A percentile compares a stretch with the other conserved stretches of the same genome.
Conservation (phyloP, 2,797 vertebrate species). For the Prionace glauca region DNA sequence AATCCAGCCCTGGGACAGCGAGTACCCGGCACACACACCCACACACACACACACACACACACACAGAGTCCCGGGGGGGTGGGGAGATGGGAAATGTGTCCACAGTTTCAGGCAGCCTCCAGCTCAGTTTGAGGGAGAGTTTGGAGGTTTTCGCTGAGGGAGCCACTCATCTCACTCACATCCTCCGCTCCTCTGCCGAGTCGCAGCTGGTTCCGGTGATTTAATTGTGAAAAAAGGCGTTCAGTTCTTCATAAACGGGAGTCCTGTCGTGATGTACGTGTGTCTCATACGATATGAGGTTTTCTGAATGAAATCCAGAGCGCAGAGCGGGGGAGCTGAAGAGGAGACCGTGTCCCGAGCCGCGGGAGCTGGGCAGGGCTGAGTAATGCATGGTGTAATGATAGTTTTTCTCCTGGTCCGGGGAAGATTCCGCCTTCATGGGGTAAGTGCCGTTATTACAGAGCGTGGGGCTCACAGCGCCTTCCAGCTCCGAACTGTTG, state of each 20-base stretch:
- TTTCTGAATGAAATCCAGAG: conserved; percentile 82
- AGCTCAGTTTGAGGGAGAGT: neutral
- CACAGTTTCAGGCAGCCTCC: too few species aligned
- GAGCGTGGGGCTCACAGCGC: conserved; percentile 81
- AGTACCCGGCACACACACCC: neutral
- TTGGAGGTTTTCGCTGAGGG: neutral
- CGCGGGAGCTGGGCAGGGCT: conserved; percentile 72
- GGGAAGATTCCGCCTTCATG: conserved; percentile 78
- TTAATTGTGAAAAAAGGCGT: conserved; percentile 95
- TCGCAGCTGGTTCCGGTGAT: neutral
- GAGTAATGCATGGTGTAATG: conserved; percentile 98
- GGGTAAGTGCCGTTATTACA: conserved; percentile 89
- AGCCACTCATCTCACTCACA: neutral
- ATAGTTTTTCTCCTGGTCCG: conserved; percentile 87
- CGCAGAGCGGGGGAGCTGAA: conserved; percentile 79
- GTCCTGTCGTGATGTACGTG: conserved; percentile 83
- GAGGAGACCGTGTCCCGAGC: conserved; percentile 67
- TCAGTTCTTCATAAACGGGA: conserved; percentile 87
- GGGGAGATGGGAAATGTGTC: neutral
- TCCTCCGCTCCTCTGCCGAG: neutral
- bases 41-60: too few species aligned
- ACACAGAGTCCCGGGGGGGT: too few species aligned
- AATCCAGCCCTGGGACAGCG: neutral
- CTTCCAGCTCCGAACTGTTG: conserved; percentile 89
- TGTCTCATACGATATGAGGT: conserved; percentile 89